Evolutionary conservation across 2,113 vertebrate species (phyloP).

Genomic region (Cyrtonyx montezumae): DNA sequence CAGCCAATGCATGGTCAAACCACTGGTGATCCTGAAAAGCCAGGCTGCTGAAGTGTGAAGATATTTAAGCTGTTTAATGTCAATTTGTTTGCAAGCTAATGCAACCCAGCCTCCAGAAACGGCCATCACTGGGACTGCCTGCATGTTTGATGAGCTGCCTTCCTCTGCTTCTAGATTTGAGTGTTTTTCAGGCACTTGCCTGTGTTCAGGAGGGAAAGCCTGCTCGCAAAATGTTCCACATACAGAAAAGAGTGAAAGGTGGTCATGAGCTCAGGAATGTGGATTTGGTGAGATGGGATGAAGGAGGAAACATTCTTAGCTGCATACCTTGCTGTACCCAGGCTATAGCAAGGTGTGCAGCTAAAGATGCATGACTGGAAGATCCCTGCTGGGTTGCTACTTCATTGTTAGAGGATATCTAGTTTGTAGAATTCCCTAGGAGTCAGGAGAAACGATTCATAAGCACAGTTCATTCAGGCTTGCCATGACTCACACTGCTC

Average conservation of each 20-base stretch:
- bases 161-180: neutral
- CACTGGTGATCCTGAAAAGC: neutral
- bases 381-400: neutral
- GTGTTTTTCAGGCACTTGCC: neutral
- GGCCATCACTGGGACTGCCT: neutral
- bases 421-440: neutral
- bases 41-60: neutral
- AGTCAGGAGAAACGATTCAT: neutral
- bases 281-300: constrained; percentile 14
- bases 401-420: neutral
- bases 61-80: neutral
- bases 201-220: neutral
- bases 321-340: neutral
- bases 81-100: neutral
- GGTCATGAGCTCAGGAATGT: neutral
- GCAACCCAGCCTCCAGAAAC: neutral
- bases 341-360: neutral
- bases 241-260: neutral
- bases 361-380: neutral
- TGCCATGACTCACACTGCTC: neutral
- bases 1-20: neutral
- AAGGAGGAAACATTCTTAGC: neutral
- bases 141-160: neutral
- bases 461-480: neutral
- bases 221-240: neutral